Evolutionary conservation across 2,113 vertebrate species (phyloP).

Genomic region (Pterocles orientalis): DNA sequence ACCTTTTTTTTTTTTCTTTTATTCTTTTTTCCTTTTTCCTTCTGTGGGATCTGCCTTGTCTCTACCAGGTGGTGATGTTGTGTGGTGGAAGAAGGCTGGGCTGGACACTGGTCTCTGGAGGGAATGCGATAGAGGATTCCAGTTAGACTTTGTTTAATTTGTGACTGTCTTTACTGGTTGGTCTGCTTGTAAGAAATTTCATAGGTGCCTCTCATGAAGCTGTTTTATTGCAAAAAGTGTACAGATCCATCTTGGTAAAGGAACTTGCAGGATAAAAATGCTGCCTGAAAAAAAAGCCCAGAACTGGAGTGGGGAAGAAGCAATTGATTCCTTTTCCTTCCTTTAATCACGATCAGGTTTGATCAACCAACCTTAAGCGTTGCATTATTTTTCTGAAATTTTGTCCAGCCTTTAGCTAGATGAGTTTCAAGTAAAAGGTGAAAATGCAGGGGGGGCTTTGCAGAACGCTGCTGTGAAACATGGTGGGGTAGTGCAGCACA

Average conservation of each 20-base stretch:
- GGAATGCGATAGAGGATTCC: accelerated
- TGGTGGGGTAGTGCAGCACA: neutral
- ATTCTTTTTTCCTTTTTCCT: neutral
- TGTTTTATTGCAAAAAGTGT: neutral
- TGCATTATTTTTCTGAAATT: neutral
- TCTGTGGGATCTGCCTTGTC: neutral
- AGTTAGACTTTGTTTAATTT: neutral
- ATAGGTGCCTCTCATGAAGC: neutral
- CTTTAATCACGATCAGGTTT: accelerated
- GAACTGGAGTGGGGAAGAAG: neutral
- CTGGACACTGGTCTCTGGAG: neutral
- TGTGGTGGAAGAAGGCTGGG: neutral
- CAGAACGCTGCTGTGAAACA: neutral
- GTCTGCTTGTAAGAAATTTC: neutral
- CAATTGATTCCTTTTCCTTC: neutral
- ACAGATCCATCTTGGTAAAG: neutral
- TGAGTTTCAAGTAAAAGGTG: neutral
- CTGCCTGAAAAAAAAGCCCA: neutral
- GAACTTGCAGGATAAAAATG: neutral
- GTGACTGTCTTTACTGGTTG: neutral
- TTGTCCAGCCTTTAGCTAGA: neutral
- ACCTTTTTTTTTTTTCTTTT: neutral
- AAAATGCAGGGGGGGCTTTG: neutral
- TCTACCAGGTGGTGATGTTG: neutral
- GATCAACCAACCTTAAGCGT: accelerated